Evolutionary conservation across 2,888 invertebrate genomes (phyloP), one percentile per base, ranked within the genome.

Genomic region (Octodonta nipae): DNA sequence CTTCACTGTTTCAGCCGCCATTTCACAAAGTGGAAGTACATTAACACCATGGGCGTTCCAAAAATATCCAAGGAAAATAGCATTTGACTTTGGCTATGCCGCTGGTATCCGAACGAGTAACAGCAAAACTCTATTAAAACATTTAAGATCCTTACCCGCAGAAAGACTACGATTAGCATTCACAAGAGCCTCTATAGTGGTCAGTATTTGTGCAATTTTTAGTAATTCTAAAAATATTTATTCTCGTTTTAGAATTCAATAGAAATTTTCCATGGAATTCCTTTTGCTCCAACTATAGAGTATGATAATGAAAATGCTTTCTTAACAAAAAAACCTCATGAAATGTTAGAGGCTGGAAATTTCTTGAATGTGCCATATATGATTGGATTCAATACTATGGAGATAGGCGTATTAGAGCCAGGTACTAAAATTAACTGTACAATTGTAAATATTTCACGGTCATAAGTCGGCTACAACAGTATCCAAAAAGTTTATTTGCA

Each of bases 11-110:
- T 5, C 5, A 37, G 37, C 49, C 17, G 59, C 52, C 1, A 57
- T 60, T n/a, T 43, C 54, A 4, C 46, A 55, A 34, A 57, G 57
- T 36, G 60, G 60, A 1, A 51, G 47, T 28, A 42, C 47, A 3
- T 36, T 59, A 4, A 51, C 50, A 37, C 45, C 49, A 1, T 59
- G 58, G 58, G 38, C 47, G 13, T 37, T 27, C 10, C 40, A 40
- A 26, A 36, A 32, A 15, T 41, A 52, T 22, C 50, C 54, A 2
- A 35, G 30, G 10, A 40, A 39, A 20, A 37, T 51, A 2, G 51
- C 54, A 1, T 40, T 42, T 22, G 34, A 45, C 17, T 35, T 54
- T 11, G 54, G 43, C 2, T 26, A 38, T 8, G 43, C 47, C 2
- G 45, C 46, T 22, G 50, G 51, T 1, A 29, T 37, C 12, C 13